Evolutionary conservation across 2,888 invertebrate genomes (phyloP).

Genomic region (Thysanoteuthis rhombus): DNA sequence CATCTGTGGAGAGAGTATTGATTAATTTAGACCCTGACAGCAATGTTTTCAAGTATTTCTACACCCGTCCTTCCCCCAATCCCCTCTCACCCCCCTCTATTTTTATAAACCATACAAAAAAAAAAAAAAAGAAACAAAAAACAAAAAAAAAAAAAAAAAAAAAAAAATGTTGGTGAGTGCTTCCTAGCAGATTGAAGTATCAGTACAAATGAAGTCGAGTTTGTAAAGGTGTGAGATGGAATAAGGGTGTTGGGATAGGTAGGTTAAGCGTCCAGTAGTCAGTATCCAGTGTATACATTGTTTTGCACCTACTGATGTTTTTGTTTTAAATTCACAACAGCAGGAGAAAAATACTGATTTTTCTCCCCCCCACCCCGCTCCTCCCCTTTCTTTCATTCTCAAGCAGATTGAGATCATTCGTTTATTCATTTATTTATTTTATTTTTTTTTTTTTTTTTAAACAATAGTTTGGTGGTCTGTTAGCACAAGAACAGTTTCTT

Average conservation of each 20-base stretch:
- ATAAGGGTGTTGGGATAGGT: background rate
- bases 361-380: background rate
- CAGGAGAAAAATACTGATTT: background rate
- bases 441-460: background rate
- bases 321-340: background rate
- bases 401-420: conserved; percentile 27
- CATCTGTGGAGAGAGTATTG: background rate
- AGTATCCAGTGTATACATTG: background rate
- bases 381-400: background rate
- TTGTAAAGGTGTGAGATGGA: background rate
- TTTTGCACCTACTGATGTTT: background rate
- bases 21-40: background rate
- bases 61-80: background rate
- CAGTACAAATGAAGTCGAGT: background rate
- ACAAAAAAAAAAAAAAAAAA: too few species aligned
- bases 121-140: too few species aligned
- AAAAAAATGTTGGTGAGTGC: background rate
- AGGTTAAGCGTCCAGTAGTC: background rate
- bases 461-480: background rate
- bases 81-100: background rate
- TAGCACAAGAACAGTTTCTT: background rate
- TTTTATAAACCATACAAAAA: background rate
- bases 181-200: background rate
- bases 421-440: background rate
- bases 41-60: background rate